Evolutionary conservation across 2,888 invertebrate species (phyloP), one percentile per base, ranked within the genome.

Genomic region (Nesidiocoris tenuis): DNA sequence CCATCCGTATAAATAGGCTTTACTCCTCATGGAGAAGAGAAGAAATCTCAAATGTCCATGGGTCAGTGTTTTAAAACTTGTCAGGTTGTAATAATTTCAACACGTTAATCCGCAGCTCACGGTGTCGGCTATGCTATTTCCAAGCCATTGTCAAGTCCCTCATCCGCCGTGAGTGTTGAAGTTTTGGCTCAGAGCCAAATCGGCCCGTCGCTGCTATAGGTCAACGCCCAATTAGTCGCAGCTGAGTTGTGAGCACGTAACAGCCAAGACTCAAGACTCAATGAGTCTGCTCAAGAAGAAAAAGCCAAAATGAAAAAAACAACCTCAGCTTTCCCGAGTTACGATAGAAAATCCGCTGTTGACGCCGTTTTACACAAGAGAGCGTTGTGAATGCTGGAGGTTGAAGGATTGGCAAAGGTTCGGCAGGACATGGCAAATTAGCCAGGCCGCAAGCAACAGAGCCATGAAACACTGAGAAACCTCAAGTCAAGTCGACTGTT

Each of bases 331-430:
- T 24, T 65, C 39, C 39, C 39, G 39, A 65, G 65, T 65, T 39
- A 65, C 39, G 39, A 39, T 24, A 24, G 19, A 65, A 65, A 17
- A 16, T 63, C 22, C 63, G 25, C 65, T 19, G 17, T 23, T 12
- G n/a, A 5, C 9, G 63, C n/a, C 24, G 23, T 67, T 65, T 67
- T 67, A 56, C 67, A 67, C 67, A 67, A 67, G 67, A 55, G 67
- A 67, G 67, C 67, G 67, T 39, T 39, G 39, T 67, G 67, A 67
- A 67, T 56, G 67, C 39, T 67, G 67, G 22, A 55, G 67, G 55
- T 67, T 67, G 67, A 39, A 65, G 67, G 55, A 39, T 7, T 19
- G 67, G 67, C 55, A 54, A 21, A 55, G 54, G 55, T 54, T 22
- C 22, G 56, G 22, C 22, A 22, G 67, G 67, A 55, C 67, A 67